Base-by-base conservation (phyloP, 2,888 invertebrate genomes). In the Dorcus parallelipipedus region DNA sequence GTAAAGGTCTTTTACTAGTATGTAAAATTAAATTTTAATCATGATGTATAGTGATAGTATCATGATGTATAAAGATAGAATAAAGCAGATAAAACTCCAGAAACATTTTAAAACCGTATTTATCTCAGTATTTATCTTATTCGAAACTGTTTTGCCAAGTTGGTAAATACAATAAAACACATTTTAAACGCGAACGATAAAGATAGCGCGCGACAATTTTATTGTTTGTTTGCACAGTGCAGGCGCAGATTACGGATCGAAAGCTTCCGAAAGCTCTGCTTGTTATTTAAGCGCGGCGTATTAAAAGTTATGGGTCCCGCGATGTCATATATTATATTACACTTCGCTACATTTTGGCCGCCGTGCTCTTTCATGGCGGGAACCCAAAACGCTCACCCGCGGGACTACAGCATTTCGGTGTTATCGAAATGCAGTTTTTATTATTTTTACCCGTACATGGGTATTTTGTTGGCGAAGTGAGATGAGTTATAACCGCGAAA, bases 341-440 rank as follows among this genome's bases (percentile, higher is more conserved):
- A 49, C 38, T 38, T 40, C 39, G 51, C 20, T 23, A 45, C 23
- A 45, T 20, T 45, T 45, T 20, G 45, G 9, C 45, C 20, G 45
- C 20, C 17, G 23, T 20, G 45, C 26, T 33, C 26, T 45, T 45
- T 45, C 45, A 45, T 20, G 45, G 45, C 45, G 20, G 20, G 45
- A 23, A 45, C 45, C 45, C 9, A 23, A 45, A 17, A 20, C 45
- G n/a, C 40, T 26, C 17, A 57, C 52, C 57, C 57, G 33, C 40
- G 57, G 45, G 57, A 57, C 45, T 57, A 57, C 57, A 57, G n/a
- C 52, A 52, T 52, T 57, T 57, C 47, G 17, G 57, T 52, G 52
- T 57, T 57, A 57, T 57, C 57, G 57, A 52, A 57, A 57, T 57
- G 57, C 52, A 57, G 26, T 40, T 52, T 57, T 52, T 57, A 52